Evolutionary conservation across 1,140 invertebrate species (phyloP), one percentile per base, ranked within the genome.

Genomic region (Pogonomyrmex californicus): DNA sequence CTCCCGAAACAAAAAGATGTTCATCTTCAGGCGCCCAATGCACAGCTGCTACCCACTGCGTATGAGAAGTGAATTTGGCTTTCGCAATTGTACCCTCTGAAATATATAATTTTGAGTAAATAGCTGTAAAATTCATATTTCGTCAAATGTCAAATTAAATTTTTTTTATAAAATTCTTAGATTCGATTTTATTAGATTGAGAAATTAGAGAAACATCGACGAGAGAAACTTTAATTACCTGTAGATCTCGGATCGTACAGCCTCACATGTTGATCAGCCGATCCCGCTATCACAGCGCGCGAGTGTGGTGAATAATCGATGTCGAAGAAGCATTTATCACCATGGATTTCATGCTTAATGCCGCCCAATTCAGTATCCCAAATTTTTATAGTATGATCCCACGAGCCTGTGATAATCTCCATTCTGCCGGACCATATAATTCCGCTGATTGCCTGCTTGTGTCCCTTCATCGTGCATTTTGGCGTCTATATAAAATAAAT

Each of bases 311-410:
- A 99, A 96, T 98, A 98, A 86, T 98, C 97, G 2, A 98, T 95
- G 93, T 98, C 97, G 91, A 99, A 98, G 94, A 99, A 98, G 41
- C 98, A 97, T 95, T 99, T 99, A 88, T 98, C 98, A 56, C 98
- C 98, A 75, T 97, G 96, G 87, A 98, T 96, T 94, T 99, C 98
- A 58, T 97, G 96, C 93, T 98, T 98, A 9, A 98, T 97, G 14
- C 97, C 98, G 81, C 97, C 97, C 47, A 98, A 94, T 94, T 99
- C 97, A 36, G 98, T 96, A 95, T 99, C 99, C 99, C 99, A 99
- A 4, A 99, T 91, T 94, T 98, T 97, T 10, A 99, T 95, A 0
- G 99, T 98, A 92, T 99, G 99, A 96, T 99, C 99, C 99, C 99
- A 99, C 0, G 98, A 98, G 1, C 98, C 98, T 0, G 98, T 98